These are phyloP conservation scores for Apeira syringaria DNA, from an alignment of 2,888 invertebrate species.

Conservation along the genomic window DNA sequence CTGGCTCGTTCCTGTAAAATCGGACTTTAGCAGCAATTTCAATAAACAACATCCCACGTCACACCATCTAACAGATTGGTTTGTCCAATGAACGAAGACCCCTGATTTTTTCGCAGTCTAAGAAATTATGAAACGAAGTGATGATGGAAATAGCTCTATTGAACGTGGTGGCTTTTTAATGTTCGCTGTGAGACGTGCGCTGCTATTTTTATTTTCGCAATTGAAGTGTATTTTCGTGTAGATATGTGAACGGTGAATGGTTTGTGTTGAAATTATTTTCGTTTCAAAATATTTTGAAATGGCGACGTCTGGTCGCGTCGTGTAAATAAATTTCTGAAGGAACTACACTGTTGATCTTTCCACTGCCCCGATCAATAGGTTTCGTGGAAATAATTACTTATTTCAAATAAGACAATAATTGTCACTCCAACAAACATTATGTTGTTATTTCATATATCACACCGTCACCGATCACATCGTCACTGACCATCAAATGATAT, in stretches of 20 bases:
- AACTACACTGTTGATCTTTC: no score
- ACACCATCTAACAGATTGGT: constrained; percentile 13
- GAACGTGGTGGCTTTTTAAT: constrained; percentile 30
- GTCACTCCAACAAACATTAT: no score
- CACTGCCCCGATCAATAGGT: no score
- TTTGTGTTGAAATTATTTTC: no score
- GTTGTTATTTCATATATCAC: no score
- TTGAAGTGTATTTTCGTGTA: constrained; percentile 22
- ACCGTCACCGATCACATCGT: no score
- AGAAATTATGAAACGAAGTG: not conserved
- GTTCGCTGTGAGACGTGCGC: constrained; percentile 27
- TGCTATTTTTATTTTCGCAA: constrained; percentile 30
- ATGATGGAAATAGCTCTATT: constrained; percentile 13
- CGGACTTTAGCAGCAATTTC: constrained; percentile 25
- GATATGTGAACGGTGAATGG: not conserved
- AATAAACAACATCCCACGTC: constrained; percentile 28
- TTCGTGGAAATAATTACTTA: no score
- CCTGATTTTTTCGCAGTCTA: constrained; percentile 2
- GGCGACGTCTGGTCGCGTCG: no score
- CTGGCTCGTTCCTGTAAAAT: constrained; percentile 43
- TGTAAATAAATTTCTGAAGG: no score
- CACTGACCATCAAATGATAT: no score
- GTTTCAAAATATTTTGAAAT: no score
- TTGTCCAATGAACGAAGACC: constrained; percentile 22
- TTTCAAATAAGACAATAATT: no score